phyloP scores from a whole-genome alignment of 2,113 vertebrate genomes.

The Notothenia rossii region DNA sequence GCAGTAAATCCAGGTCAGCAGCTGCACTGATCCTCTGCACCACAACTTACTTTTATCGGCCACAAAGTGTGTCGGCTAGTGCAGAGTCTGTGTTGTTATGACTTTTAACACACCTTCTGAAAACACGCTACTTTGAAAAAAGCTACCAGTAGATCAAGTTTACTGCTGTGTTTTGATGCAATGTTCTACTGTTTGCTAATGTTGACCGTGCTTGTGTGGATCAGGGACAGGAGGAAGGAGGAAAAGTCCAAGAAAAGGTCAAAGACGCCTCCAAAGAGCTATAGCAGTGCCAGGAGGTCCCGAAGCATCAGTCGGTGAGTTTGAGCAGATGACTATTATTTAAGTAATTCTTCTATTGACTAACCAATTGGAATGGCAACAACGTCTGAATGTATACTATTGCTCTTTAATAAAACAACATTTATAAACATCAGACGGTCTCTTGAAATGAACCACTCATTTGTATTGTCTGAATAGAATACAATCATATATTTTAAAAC shows the following conservation, averaged over 20 bases:
- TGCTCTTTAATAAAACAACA: no score
- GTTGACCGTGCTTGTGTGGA: background rate
- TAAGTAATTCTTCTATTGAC: no score
- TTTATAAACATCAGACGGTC: no score
- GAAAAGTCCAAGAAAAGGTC: slow-evolving; percentile 97
- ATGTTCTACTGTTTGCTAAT: background rate
- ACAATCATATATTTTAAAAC: no score
- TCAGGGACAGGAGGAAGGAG: slow-evolving; percentile 96
- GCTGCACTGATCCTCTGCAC: background rate
- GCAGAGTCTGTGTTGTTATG: background rate
- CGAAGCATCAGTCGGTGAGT: slow-evolving; percentile 93
- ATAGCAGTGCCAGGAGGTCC: slow-evolving; percentile 95
- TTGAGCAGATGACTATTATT: no score
- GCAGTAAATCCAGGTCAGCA: slow-evolving; percentile 91
- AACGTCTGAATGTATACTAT: no score
- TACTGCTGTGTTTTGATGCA: no score
- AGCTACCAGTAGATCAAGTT: background rate
- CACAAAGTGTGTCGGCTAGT: background rate
- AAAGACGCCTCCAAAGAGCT: slow-evolving; percentile 98
- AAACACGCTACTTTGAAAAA: background rate
- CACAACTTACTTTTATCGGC: background rate
- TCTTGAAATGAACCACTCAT: no score
- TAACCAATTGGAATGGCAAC: no score
- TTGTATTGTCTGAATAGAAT: no score
- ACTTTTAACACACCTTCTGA: background rate